Evolutionary conservation across 2,797 vertebrate genomes (phyloP).

Genomic region (Hozukius guyotensis): DNA sequence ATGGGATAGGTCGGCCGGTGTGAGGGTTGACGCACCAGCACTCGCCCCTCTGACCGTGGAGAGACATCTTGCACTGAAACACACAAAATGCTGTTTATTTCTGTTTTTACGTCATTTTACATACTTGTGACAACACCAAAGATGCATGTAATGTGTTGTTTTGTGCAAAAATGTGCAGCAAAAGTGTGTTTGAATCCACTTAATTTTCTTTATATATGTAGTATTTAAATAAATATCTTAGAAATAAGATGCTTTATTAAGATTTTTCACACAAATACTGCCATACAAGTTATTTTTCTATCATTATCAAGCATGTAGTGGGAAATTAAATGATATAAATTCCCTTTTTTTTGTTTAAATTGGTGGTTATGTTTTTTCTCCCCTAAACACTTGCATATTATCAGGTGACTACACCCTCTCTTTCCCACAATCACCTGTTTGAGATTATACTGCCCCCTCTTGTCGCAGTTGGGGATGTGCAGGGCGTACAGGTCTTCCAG

Average conservation of each 20-base stretch:
- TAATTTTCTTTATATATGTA: neutral
- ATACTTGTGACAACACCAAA: neutral
- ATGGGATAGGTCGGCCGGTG: conserved; percentile 89
- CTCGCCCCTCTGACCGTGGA: conserved; percentile 95
- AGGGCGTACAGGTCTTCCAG: conserved; percentile 95
- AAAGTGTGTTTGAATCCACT: neutral
- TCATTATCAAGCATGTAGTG: neutral
- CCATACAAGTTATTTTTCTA: neutral
- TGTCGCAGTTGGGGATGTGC: conserved; percentile 99
- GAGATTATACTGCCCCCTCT: conserved; percentile 95
- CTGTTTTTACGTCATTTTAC: neutral
- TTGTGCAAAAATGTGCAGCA: neutral
- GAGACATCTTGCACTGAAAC: conserved; percentile 96
- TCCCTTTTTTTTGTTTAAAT: neutral
- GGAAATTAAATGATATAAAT: neutral
- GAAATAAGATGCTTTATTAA: neutral
- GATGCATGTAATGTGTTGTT: neutral
- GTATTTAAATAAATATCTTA: neutral
- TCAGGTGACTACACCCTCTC: neutral
- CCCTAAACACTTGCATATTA: neutral
- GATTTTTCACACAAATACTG: neutral
- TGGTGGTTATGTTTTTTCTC: neutral
- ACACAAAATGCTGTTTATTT: conserved; percentile 13
- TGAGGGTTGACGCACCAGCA: conserved; percentile 97
- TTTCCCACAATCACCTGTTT: conserved; percentile 87